Base-by-base conservation (phyloP, 64 coral and sea anemone species). In the Stichodactyla mertensii region DNA sequence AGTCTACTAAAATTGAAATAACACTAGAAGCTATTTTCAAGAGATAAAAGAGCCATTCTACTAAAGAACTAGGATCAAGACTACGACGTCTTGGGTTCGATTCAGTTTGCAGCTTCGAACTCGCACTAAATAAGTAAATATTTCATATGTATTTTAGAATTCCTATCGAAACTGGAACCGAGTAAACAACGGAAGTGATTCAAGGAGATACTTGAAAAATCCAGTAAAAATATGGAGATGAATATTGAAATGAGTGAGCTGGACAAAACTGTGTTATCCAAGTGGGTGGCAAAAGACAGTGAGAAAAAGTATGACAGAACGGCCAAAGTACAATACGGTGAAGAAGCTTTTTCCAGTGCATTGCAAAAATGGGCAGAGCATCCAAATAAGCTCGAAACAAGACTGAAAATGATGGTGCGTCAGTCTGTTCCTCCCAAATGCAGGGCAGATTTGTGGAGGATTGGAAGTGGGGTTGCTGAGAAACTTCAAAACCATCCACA, bases 361-460 rank as follows among this genome's bases (percentile, higher is more conserved):
- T 31, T 74, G 10, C 69, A 23, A 74, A 74, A 31, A 13, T 74
- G 69, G 69, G 22, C 69, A 31, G 69, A 74, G 23, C 69, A 23
- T 13, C 69, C 69, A 74, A 27, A 74, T 31, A 87, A 80, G 20
- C 80, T 71, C 6, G 64, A 83, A 13, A 77, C 86, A 10, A 88
- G 84, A 71, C 71, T 96, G 18, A 96, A 92, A 53, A 80, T 26
- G 19, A 81, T 96, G 57, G 83, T 90, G 9, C 88, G 91, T 67
- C 88, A 93, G 84, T 88, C 88, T 66, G 71, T 93, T 54, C 84
- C 78, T 4, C 88, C 91, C 54, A 83, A 82, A 11, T 77, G 87
- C 13, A 89, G 94, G 52, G 71, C 56, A 53, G n/a, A 79, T 14
- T 24, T 93, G 12, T 96, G 94, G 94, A 92, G 78, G 62, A 64